Base-by-base conservation (phyloP, 1,140 invertebrate genomes). In the Drosophila paulistorum region DNA sequence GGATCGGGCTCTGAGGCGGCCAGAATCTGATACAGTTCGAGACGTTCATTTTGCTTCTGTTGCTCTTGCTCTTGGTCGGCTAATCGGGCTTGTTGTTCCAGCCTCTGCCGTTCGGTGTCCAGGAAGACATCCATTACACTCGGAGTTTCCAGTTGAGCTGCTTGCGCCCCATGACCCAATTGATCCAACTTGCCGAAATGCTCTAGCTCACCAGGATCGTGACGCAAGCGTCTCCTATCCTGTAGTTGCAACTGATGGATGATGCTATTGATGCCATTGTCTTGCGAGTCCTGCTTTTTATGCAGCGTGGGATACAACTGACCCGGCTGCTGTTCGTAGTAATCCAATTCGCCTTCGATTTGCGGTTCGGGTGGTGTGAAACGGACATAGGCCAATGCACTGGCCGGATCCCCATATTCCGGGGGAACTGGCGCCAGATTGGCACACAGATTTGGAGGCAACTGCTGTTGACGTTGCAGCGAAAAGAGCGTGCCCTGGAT, bases 331-430 rank as follows among this genome's bases (percentile, higher is more conserved):
- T 72, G 79, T 33, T 87, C 84, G 30, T 94, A 95, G 89, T 96
- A 97, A n/a, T 96, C 92, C 92, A 96, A 95, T 79, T 96, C 96
- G 2, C 95, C 95, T 82, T 95, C 83, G 13, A 37, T 20, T 39
- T 51, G 45, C 67, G 67, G 63, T 42, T 94, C 93, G 64, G 96
- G 96, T 4, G 96, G 96, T 1, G 94, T 95, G 76, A 96, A 97
- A 68, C 95, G 95, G 1, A 98, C 95, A 75, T 95, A 95, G 17
- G 96, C 96, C 72, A 97, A 92, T 58, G 95, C 93, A 74, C 94
- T 93, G n/a, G 84, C 79, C 48, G 94, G 93, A 5, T 95, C 94
- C 77, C 95, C 95, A 41, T 94, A 77, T 20, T 91, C 80, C 5
- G 76, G 72, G 51, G 84, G 91, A 33, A 67, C 63, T 0, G 91